A percentile compares a stretch with the other conserved stretches of the same genome.
Evolutionary conservation across 53 echinoderm and acorn worm genomes (phyloP).

Genomic region (Pentamera pediparva): DNA sequence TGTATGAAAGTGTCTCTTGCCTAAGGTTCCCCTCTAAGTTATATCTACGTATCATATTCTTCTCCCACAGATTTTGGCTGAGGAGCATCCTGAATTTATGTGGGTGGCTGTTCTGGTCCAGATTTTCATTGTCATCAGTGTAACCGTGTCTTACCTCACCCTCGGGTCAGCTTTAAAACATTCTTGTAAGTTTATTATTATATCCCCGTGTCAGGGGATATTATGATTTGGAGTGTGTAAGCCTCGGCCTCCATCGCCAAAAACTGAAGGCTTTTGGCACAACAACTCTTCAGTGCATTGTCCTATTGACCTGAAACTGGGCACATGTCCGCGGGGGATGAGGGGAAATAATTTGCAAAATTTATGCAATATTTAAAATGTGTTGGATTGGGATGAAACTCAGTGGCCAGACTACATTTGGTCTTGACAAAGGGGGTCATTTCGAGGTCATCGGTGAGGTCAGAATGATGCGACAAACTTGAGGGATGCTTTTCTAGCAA

Average conservation of each 20-base stretch:
- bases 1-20: too few relatives aligned
- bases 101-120: constrained; percentile 88
- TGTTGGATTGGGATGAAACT: too few relatives aligned
- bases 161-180: constrained; percentile 93
- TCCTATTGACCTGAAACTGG: neutral
- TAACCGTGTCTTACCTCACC: constrained; percentile 94
- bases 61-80: constrained; percentile 85
- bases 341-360: too few relatives aligned
- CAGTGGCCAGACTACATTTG: too few relatives aligned
- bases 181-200: constrained; percentile 68
- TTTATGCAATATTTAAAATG: too few relatives aligned
- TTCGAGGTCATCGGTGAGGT: too few relatives aligned
- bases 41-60: too few relatives aligned
- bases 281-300: neutral
- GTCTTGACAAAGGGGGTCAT: too few relatives aligned
- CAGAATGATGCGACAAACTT: too few relatives aligned
- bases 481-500: too few relatives aligned
- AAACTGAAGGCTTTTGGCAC: neutral
- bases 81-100: constrained; percentile 76
- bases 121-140: constrained; percentile 85
- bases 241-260: neutral
- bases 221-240: too few relatives aligned
- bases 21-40: too few relatives aligned
- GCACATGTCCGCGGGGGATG: neutral
- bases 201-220: neutral